phyloP scores from a whole-genome alignment of 2,113 vertebrate genomes.

The Callorhinus ursinus region DNA sequence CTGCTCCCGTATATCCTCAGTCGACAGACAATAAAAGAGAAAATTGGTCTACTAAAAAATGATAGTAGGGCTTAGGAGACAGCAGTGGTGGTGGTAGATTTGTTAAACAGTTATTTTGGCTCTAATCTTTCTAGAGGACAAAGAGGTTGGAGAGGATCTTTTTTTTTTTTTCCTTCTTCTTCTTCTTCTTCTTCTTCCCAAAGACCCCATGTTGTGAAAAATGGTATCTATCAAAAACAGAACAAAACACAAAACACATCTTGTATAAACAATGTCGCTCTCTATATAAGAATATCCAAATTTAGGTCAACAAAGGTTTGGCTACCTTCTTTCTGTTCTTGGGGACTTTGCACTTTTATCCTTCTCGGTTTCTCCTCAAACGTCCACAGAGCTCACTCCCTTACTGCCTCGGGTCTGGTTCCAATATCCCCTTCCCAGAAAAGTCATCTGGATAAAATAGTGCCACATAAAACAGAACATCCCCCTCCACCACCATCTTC shows the following conservation, averaged over 20 bases:
- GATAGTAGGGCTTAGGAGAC: slow-evolving; percentile 73
- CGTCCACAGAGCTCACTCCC: fast-evolving
- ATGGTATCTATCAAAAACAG: neutral
- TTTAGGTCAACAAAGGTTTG: neutral
- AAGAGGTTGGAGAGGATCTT: slow-evolving; percentile 53
- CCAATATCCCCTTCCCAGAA: neutral
- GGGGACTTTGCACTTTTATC: neutral
- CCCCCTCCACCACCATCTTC: neutral
- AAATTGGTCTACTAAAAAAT: slow-evolving; percentile 85
- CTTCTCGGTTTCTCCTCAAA: fast-evolving
- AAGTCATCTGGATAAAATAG: neutral
- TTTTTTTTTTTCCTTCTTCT: neutral
- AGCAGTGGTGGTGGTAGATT: slow-evolving; percentile 68
- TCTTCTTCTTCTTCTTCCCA: neutral
- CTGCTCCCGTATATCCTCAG: slow-evolving; percentile 76
- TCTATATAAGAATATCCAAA: neutral
- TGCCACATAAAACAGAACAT: neutral
- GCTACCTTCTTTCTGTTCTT: neutral
- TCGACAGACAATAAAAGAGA: slow-evolving; percentile 83
- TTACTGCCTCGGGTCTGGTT: neutral
- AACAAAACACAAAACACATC: neutral
- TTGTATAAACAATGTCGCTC: neutral
- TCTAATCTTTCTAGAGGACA: slow-evolving; percentile 76
- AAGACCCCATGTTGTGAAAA: neutral
- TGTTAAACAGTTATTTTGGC: slow-evolving; percentile 77